Conservation (phyloP, 2,113 vertebrate genomes). For the Catharus fuscescens region DNA sequence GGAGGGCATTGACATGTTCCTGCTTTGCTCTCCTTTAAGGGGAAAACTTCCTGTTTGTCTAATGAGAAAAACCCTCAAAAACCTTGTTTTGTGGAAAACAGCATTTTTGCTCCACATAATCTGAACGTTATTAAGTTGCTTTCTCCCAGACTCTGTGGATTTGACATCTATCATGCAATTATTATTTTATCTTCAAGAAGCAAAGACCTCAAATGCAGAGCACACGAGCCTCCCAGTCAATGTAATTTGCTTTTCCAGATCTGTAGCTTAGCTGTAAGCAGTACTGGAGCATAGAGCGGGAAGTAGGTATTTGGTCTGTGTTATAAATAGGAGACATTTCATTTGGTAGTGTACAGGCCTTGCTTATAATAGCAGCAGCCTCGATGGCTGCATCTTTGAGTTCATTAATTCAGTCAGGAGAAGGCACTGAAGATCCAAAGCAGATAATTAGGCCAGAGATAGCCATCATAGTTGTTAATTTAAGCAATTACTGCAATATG, state of each 20-base stretch:
- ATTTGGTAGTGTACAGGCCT: not conserved
- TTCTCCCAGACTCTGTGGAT: not conserved
- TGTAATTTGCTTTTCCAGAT: not conserved
- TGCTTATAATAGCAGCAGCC: not conserved
- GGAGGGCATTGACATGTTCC: not conserved
- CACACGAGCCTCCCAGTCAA: not conserved
- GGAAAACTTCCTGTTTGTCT: not conserved
- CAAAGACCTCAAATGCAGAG: not conserved
- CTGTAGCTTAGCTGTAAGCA: not conserved
- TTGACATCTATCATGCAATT: not conserved
- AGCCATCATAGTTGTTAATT: not conserved
- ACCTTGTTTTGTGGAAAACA: not conserved
- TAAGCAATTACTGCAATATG: not conserved
- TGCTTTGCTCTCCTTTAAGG: not conserved
- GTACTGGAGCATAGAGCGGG: not conserved
- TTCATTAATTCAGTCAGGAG: not conserved
- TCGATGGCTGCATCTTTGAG: not conserved
- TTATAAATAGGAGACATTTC: conserved; percentile 8
- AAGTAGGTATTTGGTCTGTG: not conserved
- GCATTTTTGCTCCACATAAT: not conserved
- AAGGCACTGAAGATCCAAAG: conserved; percentile 9
- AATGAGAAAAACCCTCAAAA: not conserved
- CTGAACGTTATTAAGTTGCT: not conserved
- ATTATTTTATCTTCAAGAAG: not conserved
- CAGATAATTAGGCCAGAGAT: not conserved